Conservation (phyloP, 2,797 vertebrate species). For the Kryptopterus vitreolus region DNA sequence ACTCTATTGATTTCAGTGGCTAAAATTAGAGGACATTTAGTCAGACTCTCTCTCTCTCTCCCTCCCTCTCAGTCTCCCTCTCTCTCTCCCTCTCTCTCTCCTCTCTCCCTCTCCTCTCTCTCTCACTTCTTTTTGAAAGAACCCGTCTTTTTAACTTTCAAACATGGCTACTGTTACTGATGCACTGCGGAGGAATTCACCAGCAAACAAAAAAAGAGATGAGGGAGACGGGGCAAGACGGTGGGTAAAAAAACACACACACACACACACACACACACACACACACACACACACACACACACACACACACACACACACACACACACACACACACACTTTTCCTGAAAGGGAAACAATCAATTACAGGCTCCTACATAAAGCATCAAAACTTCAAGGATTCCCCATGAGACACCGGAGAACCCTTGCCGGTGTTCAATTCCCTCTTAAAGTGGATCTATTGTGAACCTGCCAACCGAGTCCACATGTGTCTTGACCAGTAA, state of each 20-base stretch:
- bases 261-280: not conserved
- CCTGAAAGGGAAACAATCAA: not conserved
- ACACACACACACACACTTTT: not conserved
- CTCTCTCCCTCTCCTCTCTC: conserved; percentile 25
- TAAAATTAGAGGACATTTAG: conserved; percentile 25
- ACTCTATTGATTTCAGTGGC: conserved; percentile 21
- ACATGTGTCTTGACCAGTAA: not conserved
- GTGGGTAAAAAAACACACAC: not conserved
- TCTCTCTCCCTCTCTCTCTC: conserved; percentile 33
- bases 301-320: conserved; percentile 1
- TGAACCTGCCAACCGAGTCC: not conserved
- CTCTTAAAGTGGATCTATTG: not conserved
- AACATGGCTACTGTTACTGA: not conserved
- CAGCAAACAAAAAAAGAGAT: not conserved
- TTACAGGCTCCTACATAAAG: not conserved
- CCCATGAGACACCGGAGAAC: not conserved
- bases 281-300: not conserved
- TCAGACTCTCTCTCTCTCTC: conserved; percentile 26
- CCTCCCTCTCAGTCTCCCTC: conserved; percentile 43
- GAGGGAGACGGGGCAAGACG: not conserved
- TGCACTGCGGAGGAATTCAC: conserved; percentile 23
- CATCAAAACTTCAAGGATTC: not conserved
- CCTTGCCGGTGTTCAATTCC: not conserved
- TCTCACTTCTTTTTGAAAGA: conserved; percentile 23
- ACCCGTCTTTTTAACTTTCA: conserved; percentile 5